Conservation (phyloP, 2,888 invertebrate species). For the Limnephilus auricula region DNA sequence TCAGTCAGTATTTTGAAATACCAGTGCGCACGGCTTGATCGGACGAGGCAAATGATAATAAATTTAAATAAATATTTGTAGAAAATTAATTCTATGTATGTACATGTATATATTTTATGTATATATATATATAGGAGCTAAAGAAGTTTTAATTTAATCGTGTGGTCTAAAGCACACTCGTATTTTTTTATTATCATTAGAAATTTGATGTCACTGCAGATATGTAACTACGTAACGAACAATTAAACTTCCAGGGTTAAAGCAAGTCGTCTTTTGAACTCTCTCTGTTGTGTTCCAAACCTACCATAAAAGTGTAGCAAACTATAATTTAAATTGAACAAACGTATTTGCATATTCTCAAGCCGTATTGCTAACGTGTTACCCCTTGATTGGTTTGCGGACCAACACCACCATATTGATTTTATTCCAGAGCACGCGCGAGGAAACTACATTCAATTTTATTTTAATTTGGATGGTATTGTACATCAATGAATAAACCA, state of each 20-base stretch:
- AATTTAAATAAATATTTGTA: no score
- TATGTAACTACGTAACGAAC: background rate
- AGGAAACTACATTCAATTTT: background rate
- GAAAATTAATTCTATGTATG: no score
- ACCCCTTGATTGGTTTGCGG: background rate
- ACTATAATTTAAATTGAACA: background rate
- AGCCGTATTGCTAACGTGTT: background rate
- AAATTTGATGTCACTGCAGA: background rate
- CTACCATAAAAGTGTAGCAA: background rate
- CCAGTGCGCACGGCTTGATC: no score
- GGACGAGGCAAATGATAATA: no score
- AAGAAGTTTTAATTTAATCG: no score
- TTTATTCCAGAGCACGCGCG: background rate
- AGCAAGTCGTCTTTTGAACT: background rate
- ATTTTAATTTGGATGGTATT: background rate
- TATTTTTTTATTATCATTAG: no score
- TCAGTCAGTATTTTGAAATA: no score
- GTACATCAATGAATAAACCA: background rate
- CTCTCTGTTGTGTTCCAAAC: background rate
- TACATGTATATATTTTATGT: no score
- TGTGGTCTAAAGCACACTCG: no score
- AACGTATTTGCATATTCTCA: background rate
- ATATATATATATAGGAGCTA: no score
- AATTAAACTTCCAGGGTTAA: background rate
- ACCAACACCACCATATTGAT: background rate